Percentiles rank a stretch among this genome's conserved stretches.
Evolutionary conservation across 2,888 invertebrate species (phyloP).

Genomic region (Archips crataeganus): DNA sequence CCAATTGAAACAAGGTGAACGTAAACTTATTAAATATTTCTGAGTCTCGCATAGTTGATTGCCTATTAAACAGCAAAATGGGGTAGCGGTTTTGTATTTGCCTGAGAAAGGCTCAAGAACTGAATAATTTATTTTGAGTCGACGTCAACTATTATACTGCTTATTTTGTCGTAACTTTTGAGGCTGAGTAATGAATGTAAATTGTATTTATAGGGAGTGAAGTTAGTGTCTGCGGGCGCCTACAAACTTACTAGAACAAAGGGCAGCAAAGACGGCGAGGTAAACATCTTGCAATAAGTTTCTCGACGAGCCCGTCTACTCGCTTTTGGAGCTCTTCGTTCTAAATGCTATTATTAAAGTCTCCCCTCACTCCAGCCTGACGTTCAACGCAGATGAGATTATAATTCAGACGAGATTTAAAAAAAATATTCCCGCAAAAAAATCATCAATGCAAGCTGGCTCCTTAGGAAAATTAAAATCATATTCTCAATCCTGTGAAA

Average conservation of each 20-base stretch:
- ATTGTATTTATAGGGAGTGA: conserved; percentile 70
- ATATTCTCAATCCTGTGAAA: not conserved
- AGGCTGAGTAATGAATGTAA: conserved; percentile 70
- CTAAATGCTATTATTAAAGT: conserved; percentile 69
- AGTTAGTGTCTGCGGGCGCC: conserved; percentile 71
- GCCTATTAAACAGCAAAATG: conserved; percentile 6
- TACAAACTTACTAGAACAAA: conserved; percentile 76
- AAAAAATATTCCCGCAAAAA: conserved; percentile 6
- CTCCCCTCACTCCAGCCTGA: conserved; percentile 49
- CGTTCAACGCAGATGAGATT: conserved; percentile 52
- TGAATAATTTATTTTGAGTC: conserved; percentile 36
- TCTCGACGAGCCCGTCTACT: conserved; percentile 59
- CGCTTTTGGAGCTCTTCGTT: conserved; percentile 54
- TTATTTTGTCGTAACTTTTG: conserved; percentile 53
- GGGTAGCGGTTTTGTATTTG: conserved; percentile 4
- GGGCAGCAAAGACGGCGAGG: conserved; percentile 71
- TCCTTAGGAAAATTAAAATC: conserved; percentile 11
- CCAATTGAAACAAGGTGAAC: not conserved
- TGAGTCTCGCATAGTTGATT: conserved; percentile 4
- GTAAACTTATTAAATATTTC: not conserved
- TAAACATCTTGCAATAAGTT: conserved; percentile 83
- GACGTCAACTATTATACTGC: conserved; percentile 47
- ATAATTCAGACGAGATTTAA: conserved; percentile 46
- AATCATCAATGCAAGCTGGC: conserved; percentile 8
- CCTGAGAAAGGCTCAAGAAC: conserved; percentile 9